Evolutionary conservation across 2,888 invertebrate species (phyloP).

Genomic region (Tetragnatha montana): DNA sequence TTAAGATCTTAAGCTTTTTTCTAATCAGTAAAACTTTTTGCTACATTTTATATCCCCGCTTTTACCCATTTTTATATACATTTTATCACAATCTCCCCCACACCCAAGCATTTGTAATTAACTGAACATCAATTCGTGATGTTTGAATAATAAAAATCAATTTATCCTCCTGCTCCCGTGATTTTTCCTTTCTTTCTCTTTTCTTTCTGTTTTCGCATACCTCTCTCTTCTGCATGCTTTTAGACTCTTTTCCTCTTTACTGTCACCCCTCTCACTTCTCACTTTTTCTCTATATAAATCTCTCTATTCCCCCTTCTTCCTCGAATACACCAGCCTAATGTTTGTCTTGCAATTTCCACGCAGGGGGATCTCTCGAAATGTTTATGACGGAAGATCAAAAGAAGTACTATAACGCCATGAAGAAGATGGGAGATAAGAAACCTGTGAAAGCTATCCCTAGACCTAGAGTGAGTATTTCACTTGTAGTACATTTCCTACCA

Average conservation of each 20-base stretch:
- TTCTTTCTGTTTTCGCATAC: conserved; percentile 17
- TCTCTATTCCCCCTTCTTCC: background rate
- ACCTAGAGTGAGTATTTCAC: conserved; percentile 85
- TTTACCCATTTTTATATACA: conserved; percentile 34
- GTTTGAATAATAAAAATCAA: conserved; percentile 7
- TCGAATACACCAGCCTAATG: conserved; percentile 41
- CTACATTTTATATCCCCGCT: conserved; percentile 26
- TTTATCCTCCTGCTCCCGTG: conserved; percentile 1
- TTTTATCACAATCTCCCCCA: conserved; percentile 14
- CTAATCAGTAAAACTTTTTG: conserved; percentile 37
- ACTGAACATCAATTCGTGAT: conserved; percentile 26
- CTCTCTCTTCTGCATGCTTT: conserved; percentile 40
- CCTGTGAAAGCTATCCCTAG: conserved; percentile 98
- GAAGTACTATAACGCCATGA: conserved; percentile 99
- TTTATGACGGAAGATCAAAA: conserved; percentile 99
- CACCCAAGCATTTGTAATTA: conserved; percentile 7
- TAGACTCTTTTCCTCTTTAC: conserved; percentile 15
- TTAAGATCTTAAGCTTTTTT: conserved; percentile 41
- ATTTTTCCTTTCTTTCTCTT: conserved; percentile 18
- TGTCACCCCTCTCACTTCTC: conserved; percentile 29
- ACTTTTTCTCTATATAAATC: conserved; percentile 34
- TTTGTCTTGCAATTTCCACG: conserved; percentile 76
- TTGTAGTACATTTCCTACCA: no score
- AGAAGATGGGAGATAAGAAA: conserved; percentile 99
- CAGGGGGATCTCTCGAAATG: conserved; percentile 98